phyloP scores from a whole-genome alignment of 2,888 invertebrate genomes.

The Spodoptera littoralis region DNA sequence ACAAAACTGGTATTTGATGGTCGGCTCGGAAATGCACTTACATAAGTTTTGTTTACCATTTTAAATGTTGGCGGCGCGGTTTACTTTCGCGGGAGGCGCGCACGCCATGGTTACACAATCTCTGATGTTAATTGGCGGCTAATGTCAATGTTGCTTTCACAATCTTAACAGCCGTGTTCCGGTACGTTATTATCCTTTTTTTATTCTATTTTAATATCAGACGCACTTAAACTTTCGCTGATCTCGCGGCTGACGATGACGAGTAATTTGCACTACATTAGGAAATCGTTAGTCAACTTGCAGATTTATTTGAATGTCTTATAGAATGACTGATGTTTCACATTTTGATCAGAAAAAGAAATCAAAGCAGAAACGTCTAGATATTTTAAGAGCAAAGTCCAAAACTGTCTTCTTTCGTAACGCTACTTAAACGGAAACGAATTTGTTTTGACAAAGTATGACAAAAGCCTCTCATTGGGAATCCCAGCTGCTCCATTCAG shows the following conservation, averaged over 20 bases:
- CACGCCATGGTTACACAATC: slow-evolving; percentile 74
- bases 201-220: slow-evolving; percentile 68
- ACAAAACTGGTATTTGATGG: slow-evolving; percentile 56
- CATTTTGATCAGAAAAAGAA: slow-evolving; percentile 12
- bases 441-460: slow-evolving; percentile 11
- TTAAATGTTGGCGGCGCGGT: slow-evolving; percentile 63
- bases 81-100: slow-evolving; percentile 76
- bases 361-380: slow-evolving; percentile 3
- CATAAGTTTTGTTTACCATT: slow-evolving; percentile 82
- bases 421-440: slow-evolving; percentile 10
- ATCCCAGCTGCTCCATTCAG: slow-evolving; percentile 8
- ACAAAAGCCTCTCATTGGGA: slow-evolving; percentile 16
- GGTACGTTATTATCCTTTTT: slow-evolving; percentile 72
- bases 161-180: slow-evolving; percentile 73
- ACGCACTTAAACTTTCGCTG: slow-evolving; percentile 70
- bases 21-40: slow-evolving; percentile 77
- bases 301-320: slow-evolving; percentile 13
- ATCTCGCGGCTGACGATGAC: slow-evolving; percentile 34
- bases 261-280: slow-evolving; percentile 47
- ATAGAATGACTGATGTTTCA: slow-evolving; percentile 10
- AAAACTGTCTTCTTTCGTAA: slow-evolving; percentile 27
- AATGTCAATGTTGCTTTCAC: slow-evolving; percentile 88
- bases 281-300: slow-evolving; percentile 37
- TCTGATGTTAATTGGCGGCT: slow-evolving; percentile 76
- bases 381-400: neutral